These are phyloP conservation scores for Dicyrtoma fusca DNA, from an alignment of 2,888 invertebrate genomes.

Conservation along the genomic window DNA sequence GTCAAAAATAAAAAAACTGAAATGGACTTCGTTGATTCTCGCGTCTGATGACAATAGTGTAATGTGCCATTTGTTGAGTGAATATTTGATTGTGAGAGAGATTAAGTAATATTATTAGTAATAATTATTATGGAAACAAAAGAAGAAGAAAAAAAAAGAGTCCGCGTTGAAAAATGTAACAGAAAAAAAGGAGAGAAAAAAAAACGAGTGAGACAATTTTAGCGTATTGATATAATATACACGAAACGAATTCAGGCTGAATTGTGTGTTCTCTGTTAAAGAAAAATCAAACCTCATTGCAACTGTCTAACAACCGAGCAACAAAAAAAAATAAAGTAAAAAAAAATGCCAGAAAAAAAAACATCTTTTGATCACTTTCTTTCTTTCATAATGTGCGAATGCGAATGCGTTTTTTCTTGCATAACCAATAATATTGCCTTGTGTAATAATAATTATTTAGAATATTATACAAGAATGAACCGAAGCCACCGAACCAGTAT, in stretches of 20 bases:
- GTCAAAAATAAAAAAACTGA: neutral
- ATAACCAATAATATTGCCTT: no score
- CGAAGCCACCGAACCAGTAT: no score
- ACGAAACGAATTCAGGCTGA: slow-evolving; percentile 55
- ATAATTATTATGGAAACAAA: neutral
- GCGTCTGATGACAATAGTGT: slow-evolving; percentile 43
- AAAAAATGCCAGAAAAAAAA: slow-evolving; percentile 26
- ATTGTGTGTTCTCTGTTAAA: slow-evolving; percentile 49
- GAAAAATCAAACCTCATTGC: slow-evolving; percentile 25
- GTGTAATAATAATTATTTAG: no score
- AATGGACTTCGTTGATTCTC: slow-evolving; percentile 33
- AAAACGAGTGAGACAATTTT: slow-evolving; percentile 35
- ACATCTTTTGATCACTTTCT: no score
- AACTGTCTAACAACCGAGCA: slow-evolving; percentile 31
- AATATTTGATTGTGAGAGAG: slow-evolving; percentile 32
- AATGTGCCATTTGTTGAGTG: slow-evolving; percentile 43
- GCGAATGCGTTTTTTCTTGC: no score
- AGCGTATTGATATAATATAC: slow-evolving; percentile 30
- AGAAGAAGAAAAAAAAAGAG: neutral
- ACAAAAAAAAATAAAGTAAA: slow-evolving; percentile 30
- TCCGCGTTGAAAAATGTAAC: slow-evolving; percentile 15
- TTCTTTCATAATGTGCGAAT: neutral
- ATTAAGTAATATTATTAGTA: slow-evolving; percentile 18
- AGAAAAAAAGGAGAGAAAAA: slow-evolving; percentile 8
- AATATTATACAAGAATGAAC: no score